These are phyloP conservation scores for Oreonectes daqikongensis DNA, from an alignment of 2,797 vertebrate genomes.

Conservation along the genomic window DNA sequence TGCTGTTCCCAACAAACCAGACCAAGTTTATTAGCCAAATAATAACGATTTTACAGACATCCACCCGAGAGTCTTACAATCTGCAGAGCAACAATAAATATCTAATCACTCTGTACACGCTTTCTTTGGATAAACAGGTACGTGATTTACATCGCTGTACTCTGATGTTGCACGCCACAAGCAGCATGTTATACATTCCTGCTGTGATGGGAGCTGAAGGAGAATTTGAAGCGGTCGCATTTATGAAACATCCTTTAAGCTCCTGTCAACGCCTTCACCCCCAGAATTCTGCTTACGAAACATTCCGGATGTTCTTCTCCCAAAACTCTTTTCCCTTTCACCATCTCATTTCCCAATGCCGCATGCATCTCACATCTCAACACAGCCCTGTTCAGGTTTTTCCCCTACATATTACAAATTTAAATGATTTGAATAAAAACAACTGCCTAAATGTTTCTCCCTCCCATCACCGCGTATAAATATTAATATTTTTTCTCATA, in stretches of 20 bases:
- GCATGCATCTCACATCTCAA: slow-evolving; percentile 73
- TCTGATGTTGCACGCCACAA: neutral
- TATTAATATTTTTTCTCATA: slow-evolving; percentile 69
- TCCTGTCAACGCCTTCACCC: slow-evolving; percentile 68
- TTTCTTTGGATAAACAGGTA: neutral
- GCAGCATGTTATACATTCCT: slow-evolving; percentile 4
- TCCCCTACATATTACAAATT: slow-evolving; percentile 66
- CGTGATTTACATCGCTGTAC: neutral
- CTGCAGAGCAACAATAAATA: neutral
- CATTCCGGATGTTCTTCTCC: slow-evolving; percentile 69
- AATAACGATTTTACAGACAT: neutral
- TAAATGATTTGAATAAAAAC: slow-evolving; percentile 72
- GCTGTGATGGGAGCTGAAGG: slow-evolving; percentile 56
- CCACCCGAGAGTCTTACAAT: neutral
- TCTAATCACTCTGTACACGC: neutral
- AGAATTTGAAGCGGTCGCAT: slow-evolving; percentile 63
- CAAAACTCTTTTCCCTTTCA: slow-evolving; percentile 70
- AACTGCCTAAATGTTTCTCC: slow-evolving; percentile 61
- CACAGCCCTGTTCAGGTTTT: slow-evolving; percentile 70
- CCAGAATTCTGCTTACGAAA: slow-evolving; percentile 73
- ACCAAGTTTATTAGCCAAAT: neutral
- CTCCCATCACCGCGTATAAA: slow-evolving; percentile 66
- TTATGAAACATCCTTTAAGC: slow-evolving; percentile 76
- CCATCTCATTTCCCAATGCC: slow-evolving; percentile 73
- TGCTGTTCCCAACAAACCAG: neutral